Evolutionary conservation across 2,113 vertebrate genomes (phyloP).

Genomic region (Podarcis cretensis): DNA sequence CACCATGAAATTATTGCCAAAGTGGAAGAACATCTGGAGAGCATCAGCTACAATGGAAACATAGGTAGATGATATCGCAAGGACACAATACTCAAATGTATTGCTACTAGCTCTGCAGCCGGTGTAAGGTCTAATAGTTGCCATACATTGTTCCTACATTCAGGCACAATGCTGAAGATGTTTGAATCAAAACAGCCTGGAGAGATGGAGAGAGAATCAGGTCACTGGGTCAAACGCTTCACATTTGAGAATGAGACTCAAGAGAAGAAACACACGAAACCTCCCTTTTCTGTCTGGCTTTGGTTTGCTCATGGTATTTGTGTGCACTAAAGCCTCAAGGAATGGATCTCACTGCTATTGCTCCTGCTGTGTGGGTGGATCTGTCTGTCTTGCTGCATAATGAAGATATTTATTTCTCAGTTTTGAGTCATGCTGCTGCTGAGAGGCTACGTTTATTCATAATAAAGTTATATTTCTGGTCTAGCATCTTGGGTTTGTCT

Average conservation of each 20-base stretch:
- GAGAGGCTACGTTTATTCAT: constrained; percentile 61
- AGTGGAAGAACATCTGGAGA: not conserved
- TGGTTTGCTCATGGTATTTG: not conserved
- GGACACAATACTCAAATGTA: not conserved
- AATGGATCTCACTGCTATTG: constrained; percentile 12
- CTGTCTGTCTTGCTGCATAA: constrained; percentile 61
- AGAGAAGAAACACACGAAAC: constrained; percentile 29
- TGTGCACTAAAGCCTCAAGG: constrained; percentile 41
- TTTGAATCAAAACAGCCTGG: constrained; percentile 7
- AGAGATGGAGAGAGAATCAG: constrained; percentile 6
- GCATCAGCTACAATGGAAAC: not conserved
- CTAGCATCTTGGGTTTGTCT: constrained; percentile 61
- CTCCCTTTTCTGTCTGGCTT: constrained; percentile 42
- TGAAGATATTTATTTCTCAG: constrained; percentile 66
- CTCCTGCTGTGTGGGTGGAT: constrained; percentile 61
- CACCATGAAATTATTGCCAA: too few relatives aligned
- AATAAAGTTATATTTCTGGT: constrained; percentile 71
- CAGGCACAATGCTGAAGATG: not conserved
- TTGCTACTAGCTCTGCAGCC: not conserved
- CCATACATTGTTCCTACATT: not conserved
- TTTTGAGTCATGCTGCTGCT: constrained; percentile 67
- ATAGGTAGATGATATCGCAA: not conserved
- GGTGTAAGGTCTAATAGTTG: not conserved
- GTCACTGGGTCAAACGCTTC: constrained; percentile 30
- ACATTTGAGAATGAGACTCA: not conserved